Evolutionary conservation across 2,113 vertebrate species (phyloP), one percentile per base, ranked within the genome.

Genomic region (Grallaria varia): DNA sequence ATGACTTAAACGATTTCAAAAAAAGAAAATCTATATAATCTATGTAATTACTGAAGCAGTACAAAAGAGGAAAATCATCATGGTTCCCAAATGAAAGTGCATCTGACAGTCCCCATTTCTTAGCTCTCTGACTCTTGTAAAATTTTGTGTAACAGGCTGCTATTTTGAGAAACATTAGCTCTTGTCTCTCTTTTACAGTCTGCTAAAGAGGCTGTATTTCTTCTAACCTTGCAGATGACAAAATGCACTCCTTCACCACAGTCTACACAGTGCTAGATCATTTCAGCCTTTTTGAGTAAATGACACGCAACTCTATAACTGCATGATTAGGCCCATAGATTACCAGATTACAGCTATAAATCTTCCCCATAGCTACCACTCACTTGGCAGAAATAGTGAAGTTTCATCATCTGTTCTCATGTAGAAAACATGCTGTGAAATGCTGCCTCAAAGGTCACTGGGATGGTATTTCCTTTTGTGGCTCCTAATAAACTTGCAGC

Each of bases 201-300:
- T 77, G 87, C 90, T 96, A 93, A 96, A 94, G 81, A 96, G 87
- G 64, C 96, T 90, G 76, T 92, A 90, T 84, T 63, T 96, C 90
- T 87, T 55, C 75, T 93, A 96, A 96, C 96, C 95, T 94, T 96
- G 96, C 90, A 92, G 78, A 68, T 96, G 96, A 97, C 95, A 96
- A 97, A 97, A 96, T 50, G 59, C 84, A 82, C 89, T 96, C 73
- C 64, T 96, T 87, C 93, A 27, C 73, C 39, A 52, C 4, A 97
- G 91, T 84, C 84, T 44, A 87, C 91, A 92, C 90, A 92, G 84
- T 12, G 63, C 96, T 96, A 87, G 77, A 97, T 97, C 90, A 96
- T 93, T 92, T 89, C 92, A 95, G 92, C 87, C 93, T 89, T 93
- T 95, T 62, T 15, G 20, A 94, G 89, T 81, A 87, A 93, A 88